phyloP scores from a whole-genome alignment of 2,113 vertebrate species.

The Paradisaea rubra region DNA sequence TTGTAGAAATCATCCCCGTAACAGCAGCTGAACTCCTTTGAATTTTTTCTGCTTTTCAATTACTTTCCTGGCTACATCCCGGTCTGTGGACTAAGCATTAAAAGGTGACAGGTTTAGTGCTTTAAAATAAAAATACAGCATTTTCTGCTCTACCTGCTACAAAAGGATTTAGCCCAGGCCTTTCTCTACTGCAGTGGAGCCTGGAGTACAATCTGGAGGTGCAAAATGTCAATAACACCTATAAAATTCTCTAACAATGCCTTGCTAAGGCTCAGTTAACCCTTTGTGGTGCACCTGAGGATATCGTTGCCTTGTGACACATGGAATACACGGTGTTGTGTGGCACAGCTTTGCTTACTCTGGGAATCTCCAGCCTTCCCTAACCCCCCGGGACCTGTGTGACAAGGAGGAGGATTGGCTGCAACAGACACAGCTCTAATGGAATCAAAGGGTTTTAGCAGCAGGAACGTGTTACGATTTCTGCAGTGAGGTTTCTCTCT shows the following conservation, averaged over 20 bases:
- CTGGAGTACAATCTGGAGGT: neutral
- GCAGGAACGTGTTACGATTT: neutral
- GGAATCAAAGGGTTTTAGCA: neutral
- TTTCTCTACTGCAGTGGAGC: neutral
- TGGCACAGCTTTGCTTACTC: neutral
- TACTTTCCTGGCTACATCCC: neutral
- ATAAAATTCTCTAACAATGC: neutral
- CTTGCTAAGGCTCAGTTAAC: neutral
- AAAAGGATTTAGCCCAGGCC: neutral
- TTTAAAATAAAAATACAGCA: neutral
- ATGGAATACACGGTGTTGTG: neutral
- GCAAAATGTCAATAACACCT: neutral
- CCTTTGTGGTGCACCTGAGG: neutral
- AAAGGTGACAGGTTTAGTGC: neutral
- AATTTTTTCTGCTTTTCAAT: neutral
- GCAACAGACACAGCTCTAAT: neutral
- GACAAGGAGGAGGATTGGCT: neutral
- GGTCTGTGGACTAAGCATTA: neutral
- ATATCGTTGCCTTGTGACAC: rapidly evolving
- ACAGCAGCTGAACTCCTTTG: neutral
- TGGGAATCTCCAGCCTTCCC: neutral
- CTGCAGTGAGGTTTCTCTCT: neutral
- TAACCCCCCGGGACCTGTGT: neutral
- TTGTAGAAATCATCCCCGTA: neutral
- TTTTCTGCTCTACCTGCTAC: neutral